Percentiles rank a stretch among this genome's conserved stretches.
Evolutionary conservation across 2,888 invertebrate genomes (phyloP).

Genomic region (Drosophila limbata): DNA sequence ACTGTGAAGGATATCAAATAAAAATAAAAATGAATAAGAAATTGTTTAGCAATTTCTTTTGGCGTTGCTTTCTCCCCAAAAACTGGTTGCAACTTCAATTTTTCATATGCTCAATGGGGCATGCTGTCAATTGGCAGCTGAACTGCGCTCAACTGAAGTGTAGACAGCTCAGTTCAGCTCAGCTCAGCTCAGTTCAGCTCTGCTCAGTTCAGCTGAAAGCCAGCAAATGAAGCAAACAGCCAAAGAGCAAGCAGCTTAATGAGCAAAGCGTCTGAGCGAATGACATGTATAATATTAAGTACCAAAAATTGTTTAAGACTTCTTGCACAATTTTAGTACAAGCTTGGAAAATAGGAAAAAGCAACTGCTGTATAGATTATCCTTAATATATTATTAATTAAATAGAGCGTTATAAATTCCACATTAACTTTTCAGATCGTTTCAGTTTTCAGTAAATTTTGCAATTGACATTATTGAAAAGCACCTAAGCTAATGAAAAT

Average conservation of each 20-base stretch:
- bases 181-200: conserved; percentile 33
- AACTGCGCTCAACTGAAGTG: conserved; percentile 13
- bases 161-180: conserved; percentile 23
- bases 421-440: background rate
- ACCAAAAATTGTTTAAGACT: conserved; percentile 25
- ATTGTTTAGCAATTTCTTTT: background rate
- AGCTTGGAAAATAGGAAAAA: background rate
- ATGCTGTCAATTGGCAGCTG: conserved; percentile 52
- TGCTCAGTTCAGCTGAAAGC: conserved; percentile 22
- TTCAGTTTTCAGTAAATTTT: background rate
- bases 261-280: conserved; percentile 36
- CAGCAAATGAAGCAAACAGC: conserved; percentile 40
- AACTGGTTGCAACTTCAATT: conserved; percentile 40
- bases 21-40: background rate
- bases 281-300: conserved; percentile 48
- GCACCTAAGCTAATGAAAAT: background rate
- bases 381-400: background rate
- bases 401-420: background rate
- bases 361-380: background rate
- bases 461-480: background rate
- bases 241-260: conserved; percentile 45
- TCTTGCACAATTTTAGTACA: background rate
- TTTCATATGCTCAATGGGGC: conserved; percentile 65
- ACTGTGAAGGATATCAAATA: conserved; percentile 2
- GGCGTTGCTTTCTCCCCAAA: conserved; percentile 1